phyloP scores from a whole-genome alignment of 1,140 invertebrate species.

The Heliconius nattereri region DNA sequence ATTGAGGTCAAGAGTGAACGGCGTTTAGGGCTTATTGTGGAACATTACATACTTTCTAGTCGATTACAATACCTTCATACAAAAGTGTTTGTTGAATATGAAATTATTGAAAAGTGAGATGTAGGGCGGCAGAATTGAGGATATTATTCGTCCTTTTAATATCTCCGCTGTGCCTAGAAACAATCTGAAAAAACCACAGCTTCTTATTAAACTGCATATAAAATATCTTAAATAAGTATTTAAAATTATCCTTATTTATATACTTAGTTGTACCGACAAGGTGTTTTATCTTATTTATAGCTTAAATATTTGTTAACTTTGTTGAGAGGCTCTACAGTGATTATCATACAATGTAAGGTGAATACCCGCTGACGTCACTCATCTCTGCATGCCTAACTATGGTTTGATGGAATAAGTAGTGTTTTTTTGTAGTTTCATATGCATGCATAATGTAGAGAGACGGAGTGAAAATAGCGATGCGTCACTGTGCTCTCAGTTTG shows the following conservation, averaged over 20 bases:
- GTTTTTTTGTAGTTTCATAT: neutral
- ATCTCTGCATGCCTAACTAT: conserved; percentile 14
- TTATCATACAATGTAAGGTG: conserved; percentile 31
- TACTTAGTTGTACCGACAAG: neutral
- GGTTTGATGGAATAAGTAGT: neutral
- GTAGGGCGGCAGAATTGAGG: neutral
- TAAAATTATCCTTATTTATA: neutral
- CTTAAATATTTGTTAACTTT: conserved; percentile 17
- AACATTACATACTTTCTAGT: conserved; percentile 8
- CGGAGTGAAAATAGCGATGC: neutral
- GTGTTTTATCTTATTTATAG: neutral
- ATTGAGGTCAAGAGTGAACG: conserved; percentile 29
- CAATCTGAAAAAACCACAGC: too few relatives aligned
- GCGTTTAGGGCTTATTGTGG: conserved; percentile 15
- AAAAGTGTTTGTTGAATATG: conserved; percentile 3
- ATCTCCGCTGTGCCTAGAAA: too few relatives aligned
- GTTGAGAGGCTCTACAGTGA: conserved; percentile 18
- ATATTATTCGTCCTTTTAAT: too few relatives aligned
- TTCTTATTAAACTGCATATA: too few relatives aligned
- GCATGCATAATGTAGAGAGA: neutral
- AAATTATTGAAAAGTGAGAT: neutral
- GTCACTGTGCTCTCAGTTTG: too few relatives aligned
- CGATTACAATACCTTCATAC: neutral
- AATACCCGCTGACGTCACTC: conserved; percentile 29
- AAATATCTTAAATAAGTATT: neutral